Conservation (phyloP, 1,140 invertebrate species). For the Formica exsecta region DNA sequence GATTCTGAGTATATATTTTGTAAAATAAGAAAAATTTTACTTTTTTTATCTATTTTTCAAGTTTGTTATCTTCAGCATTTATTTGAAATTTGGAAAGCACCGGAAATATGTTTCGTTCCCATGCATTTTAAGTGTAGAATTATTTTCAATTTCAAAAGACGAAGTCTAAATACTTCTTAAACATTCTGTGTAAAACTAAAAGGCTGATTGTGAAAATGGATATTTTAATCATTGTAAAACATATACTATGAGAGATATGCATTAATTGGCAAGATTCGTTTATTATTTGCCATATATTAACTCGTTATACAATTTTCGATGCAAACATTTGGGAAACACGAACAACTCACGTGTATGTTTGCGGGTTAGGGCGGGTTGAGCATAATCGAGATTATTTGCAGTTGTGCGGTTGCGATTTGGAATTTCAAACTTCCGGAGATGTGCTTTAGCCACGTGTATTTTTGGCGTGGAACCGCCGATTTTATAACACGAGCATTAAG, state of each 20-base stretch:
- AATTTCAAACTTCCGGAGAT: background rate
- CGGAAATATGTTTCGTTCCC: too few species aligned
- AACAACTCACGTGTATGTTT: background rate
- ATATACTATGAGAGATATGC: too few species aligned
- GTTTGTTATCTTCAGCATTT: too few species aligned
- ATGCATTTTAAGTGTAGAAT: too few species aligned
- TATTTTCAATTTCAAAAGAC: too few species aligned
- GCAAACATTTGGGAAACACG: background rate
- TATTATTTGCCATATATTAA: background rate
- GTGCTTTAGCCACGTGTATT: conserved; percentile 16
- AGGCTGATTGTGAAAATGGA: background rate
- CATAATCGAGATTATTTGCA: conserved; percentile 35
- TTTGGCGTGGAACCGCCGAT: conserved; percentile 34
- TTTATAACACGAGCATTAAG: conserved; percentile 47
- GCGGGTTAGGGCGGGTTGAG: too few species aligned
- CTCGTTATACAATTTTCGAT: background rate
- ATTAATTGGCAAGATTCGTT: background rate
- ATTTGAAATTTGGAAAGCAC: too few species aligned
- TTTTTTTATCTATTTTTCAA: background rate
- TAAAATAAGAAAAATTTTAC: background rate
- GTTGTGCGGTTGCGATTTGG: conserved; percentile 26
- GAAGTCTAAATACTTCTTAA: too few species aligned
- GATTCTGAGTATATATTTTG: background rate
- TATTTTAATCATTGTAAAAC: background rate
- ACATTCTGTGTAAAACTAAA: background rate